Percentiles rank a stretch among this genome's conserved stretches.
phyloP scores from a whole-genome alignment of 2,888 invertebrate genomes.

The Odontomyia ornata region DNA sequence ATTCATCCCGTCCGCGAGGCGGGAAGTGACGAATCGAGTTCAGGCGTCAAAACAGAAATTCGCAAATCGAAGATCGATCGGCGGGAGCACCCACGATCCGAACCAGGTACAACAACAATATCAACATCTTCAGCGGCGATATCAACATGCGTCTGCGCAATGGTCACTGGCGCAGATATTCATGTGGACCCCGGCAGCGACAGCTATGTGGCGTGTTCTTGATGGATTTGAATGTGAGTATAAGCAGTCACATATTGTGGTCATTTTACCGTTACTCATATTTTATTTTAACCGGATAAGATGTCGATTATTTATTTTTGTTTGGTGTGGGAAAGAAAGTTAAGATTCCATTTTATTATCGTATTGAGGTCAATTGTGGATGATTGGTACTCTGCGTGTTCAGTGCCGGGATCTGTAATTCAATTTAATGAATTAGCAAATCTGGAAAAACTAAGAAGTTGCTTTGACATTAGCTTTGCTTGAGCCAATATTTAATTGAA shows the following conservation, averaged over 20 bases:
- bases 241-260: neutral
- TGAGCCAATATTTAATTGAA: too few species aligned
- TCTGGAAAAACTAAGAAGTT: too few species aligned
- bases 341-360: too few species aligned
- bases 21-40: conserved; percentile 24
- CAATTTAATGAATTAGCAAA: too few species aligned
- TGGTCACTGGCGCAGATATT: conserved; percentile 11
- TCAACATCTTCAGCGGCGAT: neutral
- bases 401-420: too few species aligned
- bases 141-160: conserved; percentile 8
- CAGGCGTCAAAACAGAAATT: neutral
- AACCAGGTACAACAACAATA: neutral
- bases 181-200: conserved; percentile 20
- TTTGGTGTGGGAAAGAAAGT: too few species aligned
- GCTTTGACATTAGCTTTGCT: too few species aligned
- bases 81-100: conserved; percentile 7
- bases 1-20: conserved; percentile 38
- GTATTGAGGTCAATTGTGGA: too few species aligned
- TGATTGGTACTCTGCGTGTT: too few species aligned
- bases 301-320: too few species aligned
- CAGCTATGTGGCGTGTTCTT: conserved; percentile 8
- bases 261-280: too few species aligned
- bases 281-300: too few species aligned
- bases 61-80: neutral
- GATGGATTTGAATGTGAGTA: conserved; percentile 23